phyloP scores from a whole-genome alignment of 2,113 vertebrate genomes.

The Eptatretus burgeri region DNA sequence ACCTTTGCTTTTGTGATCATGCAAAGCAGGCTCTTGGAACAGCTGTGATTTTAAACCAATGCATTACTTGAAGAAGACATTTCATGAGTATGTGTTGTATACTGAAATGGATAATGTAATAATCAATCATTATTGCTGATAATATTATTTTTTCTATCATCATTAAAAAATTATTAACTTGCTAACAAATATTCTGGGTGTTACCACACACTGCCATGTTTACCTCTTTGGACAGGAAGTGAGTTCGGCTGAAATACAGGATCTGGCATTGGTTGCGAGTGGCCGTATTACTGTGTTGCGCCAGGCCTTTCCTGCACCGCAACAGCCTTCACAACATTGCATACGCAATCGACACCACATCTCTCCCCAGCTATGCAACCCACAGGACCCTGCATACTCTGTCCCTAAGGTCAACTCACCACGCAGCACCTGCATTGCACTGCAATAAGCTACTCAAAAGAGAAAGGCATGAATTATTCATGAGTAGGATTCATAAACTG shows the following conservation, averaged over 20 bases:
- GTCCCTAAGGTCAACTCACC: slow-evolving; percentile 44
- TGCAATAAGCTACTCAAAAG: background rate
- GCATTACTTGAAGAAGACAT: too few species aligned
- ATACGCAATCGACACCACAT: slow-evolving; percentile 81
- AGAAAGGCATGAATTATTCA: background rate
- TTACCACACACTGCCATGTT: too few species aligned
- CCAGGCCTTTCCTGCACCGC: slow-evolving; percentile 72
- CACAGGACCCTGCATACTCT: slow-evolving; percentile 59
- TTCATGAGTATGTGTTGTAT: too few species aligned
- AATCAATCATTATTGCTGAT: too few species aligned
- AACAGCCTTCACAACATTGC: slow-evolving; percentile 66
- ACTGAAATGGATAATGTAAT: too few species aligned
- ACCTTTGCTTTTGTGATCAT: too few species aligned
- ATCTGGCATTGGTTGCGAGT: slow-evolving; percentile 79
- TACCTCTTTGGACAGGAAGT: slow-evolving; percentile 38
- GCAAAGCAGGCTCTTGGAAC: too few species aligned
- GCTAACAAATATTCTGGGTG: too few species aligned
- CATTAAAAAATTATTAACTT: too few species aligned
- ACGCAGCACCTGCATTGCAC: too few species aligned
- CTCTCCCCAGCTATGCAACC: slow-evolving; percentile 76
- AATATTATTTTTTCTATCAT: too few species aligned
- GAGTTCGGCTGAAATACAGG: slow-evolving; percentile 59
- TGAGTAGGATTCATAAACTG: background rate
- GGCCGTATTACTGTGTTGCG: slow-evolving; percentile 72
- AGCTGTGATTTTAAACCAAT: too few species aligned